Evolutionary conservation across 2,888 invertebrate genomes (phyloP), one percentile per base, ranked within the genome.

Genomic region (Platynereis dumerilii): DNA sequence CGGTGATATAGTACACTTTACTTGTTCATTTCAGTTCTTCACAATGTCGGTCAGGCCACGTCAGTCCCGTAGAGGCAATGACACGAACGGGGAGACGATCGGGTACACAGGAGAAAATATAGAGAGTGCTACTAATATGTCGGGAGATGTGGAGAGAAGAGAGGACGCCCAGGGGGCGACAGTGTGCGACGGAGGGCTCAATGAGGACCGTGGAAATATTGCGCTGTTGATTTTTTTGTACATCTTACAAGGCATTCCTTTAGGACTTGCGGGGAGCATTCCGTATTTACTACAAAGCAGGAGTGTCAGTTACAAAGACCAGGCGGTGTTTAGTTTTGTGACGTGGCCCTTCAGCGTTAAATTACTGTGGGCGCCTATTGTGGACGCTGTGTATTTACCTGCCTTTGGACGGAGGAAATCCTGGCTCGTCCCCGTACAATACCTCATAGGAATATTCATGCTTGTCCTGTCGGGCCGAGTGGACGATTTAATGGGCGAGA

Each of bases 291-390:
- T 99, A 64, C 94, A 95, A 82, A 94, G 95, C 83, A 89, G 92
- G 64, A 92, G 94, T 65, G 93, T 95, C 62, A 93, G 92, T 69
- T 99, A 98, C 83, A 92, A 91, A 74, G 93, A 98, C 83, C 98
- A 99, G 87, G 88, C 88, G 2, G 78, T 87, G 61, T 87, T 87
- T 73, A 96, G 96, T 86, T 92, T 96, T 80, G 94, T 93, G 0
- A 90, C 90, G 76, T 96, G 96, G 95, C 96, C 96, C 48, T 88
- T 87, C 78, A 90, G 90, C 75, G 78, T 98, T 54, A 99, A 99
- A 84, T 86, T 99, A 54, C 82, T 99, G 64, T 99, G 99, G 99
- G 99, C 99, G 0, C 99, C 99, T 1, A 89, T 99, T 15, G 97
- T 99, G 2, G 99, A 99, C 85, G 92, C 96, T 0, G 83, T 96